Evolutionary conservation across 2,113 vertebrate genomes (phyloP).

Genomic region (Paramormyrops kingsleyae): DNA sequence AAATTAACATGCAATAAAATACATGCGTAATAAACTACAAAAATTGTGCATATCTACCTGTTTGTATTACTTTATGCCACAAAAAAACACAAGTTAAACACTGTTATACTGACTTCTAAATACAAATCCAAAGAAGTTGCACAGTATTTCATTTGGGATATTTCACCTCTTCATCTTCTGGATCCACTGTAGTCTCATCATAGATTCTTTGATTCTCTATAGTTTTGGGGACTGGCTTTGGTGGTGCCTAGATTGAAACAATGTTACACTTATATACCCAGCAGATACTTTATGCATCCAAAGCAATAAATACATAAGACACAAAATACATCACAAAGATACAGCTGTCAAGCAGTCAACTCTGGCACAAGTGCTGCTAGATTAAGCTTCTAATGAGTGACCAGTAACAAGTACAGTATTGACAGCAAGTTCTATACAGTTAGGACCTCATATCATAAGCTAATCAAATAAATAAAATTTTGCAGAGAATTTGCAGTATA

Average conservation of each 20-base stretch:
- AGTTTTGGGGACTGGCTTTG: constrained; percentile 89
- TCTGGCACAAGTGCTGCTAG: background rate
- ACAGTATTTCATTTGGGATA: background rate
- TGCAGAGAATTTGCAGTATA: background rate
- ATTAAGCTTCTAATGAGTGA: background rate
- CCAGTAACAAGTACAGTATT: background rate
- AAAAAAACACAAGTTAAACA: background rate
- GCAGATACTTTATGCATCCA: background rate
- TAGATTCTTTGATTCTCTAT: constrained; percentile 93
- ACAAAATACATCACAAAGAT: background rate
- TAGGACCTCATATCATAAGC: background rate
- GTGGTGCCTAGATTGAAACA: constrained; percentile 72
- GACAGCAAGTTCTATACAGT: background rate
- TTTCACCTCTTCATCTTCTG: constrained; percentile 88
- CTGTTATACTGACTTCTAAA: background rate
- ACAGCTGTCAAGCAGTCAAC: background rate
- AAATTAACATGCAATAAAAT: background rate
- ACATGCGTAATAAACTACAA: background rate
- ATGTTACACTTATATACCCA: background rate
- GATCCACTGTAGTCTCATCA: constrained; percentile 91
- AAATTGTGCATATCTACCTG: background rate
- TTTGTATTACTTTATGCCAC: background rate
- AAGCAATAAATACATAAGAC: background rate
- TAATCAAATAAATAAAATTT: background rate
- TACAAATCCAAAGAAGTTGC: background rate